Percentiles rank a stretch among this genome's conserved stretches.
These are phyloP conservation scores for Oreochromis mossambicus DNA, from an alignment of 2,797 vertebrate genomes.

Conservation along the genomic window DNA sequence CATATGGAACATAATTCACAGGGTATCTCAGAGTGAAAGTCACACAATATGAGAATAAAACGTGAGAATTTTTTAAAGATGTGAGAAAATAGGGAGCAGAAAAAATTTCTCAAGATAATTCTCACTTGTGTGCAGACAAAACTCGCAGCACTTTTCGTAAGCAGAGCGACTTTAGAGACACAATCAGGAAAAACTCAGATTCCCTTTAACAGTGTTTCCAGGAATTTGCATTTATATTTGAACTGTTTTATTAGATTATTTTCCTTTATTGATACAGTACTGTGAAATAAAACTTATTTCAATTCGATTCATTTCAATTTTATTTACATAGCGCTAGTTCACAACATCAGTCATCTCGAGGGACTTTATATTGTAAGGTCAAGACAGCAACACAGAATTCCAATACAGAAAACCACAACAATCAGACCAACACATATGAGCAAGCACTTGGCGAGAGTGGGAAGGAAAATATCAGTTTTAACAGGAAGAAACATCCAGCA, in stretches of 20 bases:
- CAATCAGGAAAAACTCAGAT: neutral
- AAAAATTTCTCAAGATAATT: neutral
- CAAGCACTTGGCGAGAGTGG: neutral
- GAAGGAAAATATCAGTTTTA: neutral
- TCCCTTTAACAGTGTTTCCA: neutral
- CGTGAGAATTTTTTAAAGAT: neutral
- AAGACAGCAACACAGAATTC: neutral
- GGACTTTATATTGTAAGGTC: neutral
- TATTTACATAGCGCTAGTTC: neutral
- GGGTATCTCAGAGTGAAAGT: neutral
- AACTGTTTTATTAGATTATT: neutral
- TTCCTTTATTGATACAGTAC: accelerated
- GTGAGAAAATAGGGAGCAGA: neutral
- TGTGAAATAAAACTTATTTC: neutral
- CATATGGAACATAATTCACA: constrained; percentile 37
- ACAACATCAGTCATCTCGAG: neutral
- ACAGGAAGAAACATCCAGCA: neutral
- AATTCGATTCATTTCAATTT: neutral
- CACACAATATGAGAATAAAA: neutral
- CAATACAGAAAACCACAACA: neutral
- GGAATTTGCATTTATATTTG: neutral
- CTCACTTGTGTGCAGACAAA: neutral
- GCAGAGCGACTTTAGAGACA: neutral
- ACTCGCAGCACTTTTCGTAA: neutral
- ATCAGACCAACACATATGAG: neutral